Evolutionary conservation across 2,113 vertebrate species (phyloP), one percentile per base, ranked within the genome.

Genomic region (Pithys albifrons): DNA sequence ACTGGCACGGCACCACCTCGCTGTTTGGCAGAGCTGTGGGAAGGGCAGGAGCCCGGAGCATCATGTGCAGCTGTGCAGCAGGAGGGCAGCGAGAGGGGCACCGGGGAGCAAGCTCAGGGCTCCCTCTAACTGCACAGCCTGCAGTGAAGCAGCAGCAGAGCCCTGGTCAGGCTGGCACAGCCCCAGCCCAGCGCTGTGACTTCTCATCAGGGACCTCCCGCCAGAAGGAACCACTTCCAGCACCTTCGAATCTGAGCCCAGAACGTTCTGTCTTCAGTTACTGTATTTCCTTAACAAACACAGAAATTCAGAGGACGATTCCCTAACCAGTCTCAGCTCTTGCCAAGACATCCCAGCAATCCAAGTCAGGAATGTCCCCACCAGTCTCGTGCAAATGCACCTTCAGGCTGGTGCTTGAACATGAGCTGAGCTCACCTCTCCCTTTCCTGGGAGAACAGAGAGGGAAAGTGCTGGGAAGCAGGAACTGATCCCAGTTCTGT

Each of bases 311-410:
- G 54, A 31, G 24, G 29, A 24, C 25, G n/a, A 33, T 1, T 72
- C n/a, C 65, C 85, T 67, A 55, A 10, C 4, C 61, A 52, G 1
- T 24, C 39, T 48, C 59, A 43, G 37, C 25, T 65, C 77, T 31
- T 1, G 2, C 64, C 55, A 29, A 3, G 9, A 2, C 48, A 33
- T 25, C 43, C 3, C 0, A 61, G 33, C 43, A 75, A 43, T 16
- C 23, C 28, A 4, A 10, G 2, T 1, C 4, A 58, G 43, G 62
- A 15, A 13, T 51, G 19, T 7, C 31, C 65, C 46, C 12, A 0
- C 37, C 61, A 74, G 9, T 4, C 19, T 7, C 18, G 14, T 9
- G 1, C 4, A 11, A 19, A 15, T 0, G 0, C 1, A 0, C 14
- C 31, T 16, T 25, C 1, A 7, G 27, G 33, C 35, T 28, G 48